phyloP scores from a whole-genome alignment of 2,888 invertebrate genomes.

The Parnassius orleans region DNA sequence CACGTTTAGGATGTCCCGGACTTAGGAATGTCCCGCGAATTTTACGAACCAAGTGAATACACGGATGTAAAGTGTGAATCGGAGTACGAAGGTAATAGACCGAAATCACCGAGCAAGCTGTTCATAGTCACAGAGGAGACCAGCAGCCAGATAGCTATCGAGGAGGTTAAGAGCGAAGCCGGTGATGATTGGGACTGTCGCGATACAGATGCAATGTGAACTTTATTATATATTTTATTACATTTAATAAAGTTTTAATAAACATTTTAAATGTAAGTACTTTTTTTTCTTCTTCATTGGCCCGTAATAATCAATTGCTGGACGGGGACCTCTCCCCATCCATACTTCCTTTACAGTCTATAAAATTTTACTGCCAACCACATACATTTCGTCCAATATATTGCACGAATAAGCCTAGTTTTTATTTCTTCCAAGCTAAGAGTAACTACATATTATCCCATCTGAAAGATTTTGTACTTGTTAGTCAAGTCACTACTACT shows the following conservation, averaged over 20 bases:
- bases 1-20: conserved; percentile 42
- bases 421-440: no score
- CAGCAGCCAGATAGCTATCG: conserved; percentile 59
- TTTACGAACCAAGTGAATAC: conserved; percentile 42
- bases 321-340: no score
- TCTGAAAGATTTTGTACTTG: no score
- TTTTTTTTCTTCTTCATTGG: no score
- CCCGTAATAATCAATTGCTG: no score
- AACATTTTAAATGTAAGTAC: no score
- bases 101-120: conserved; percentile 36
- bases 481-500: no score
- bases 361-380: no score
- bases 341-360: no score
- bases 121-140: conserved; percentile 61
- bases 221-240: not conserved
- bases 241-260: not conserved
- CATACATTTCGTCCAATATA: no score
- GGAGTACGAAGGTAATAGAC: conserved; percentile 31
- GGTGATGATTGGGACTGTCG: conserved; percentile 37
- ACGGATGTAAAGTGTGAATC: conserved; percentile 6
- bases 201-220: conserved; percentile 37
- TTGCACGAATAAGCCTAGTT: no score
- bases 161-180: conserved; percentile 45
- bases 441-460: no score
- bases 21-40: conserved; percentile 37